Conservation (phyloP, 1,140 invertebrate genomes). For the Hesperophylax magnus region DNA sequence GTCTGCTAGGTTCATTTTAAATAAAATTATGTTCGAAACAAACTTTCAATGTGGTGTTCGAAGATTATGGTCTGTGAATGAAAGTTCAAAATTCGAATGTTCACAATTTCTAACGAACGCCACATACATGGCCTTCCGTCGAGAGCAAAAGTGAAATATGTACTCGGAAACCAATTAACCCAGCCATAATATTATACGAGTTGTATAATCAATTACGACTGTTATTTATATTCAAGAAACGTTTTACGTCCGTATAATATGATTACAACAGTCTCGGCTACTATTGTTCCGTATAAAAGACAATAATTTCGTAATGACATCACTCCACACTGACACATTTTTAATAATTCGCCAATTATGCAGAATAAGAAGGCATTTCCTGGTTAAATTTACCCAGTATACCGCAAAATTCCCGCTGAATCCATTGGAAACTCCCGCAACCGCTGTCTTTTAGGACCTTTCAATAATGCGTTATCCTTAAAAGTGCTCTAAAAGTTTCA, state of each 20-base stretch:
- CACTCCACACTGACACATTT: conserved; percentile 15
- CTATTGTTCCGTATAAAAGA: conserved; percentile 23
- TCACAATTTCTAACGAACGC: too few species aligned
- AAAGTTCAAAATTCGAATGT: too few species aligned
- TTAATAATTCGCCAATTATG: conserved; percentile 5
- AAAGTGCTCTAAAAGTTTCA: conserved; percentile 38
- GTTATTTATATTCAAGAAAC: conserved; percentile 17
- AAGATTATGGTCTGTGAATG: too few species aligned
- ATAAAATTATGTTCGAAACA: too few species aligned
- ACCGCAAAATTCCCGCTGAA: conserved; percentile 21
- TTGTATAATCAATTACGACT: background rate
- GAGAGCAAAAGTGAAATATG: conserved; percentile 7
- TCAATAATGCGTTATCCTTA: conserved; percentile 5
- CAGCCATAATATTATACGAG: background rate
- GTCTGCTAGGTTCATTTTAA: too few species aligned
- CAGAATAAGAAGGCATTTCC: background rate
- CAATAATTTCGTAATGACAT: conserved; percentile 23
- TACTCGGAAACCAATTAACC: background rate
- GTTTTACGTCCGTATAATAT: conserved; percentile 8
- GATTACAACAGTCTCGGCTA: conserved; percentile 7
- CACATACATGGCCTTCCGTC: background rate
- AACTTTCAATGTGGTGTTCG: too few species aligned
- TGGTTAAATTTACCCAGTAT: background rate
- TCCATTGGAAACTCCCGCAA: background rate
- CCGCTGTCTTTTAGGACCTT: conserved; percentile 18